Conservation (phyloP, 2,888 invertebrate genomes). For the Atherix ibis region DNA sequence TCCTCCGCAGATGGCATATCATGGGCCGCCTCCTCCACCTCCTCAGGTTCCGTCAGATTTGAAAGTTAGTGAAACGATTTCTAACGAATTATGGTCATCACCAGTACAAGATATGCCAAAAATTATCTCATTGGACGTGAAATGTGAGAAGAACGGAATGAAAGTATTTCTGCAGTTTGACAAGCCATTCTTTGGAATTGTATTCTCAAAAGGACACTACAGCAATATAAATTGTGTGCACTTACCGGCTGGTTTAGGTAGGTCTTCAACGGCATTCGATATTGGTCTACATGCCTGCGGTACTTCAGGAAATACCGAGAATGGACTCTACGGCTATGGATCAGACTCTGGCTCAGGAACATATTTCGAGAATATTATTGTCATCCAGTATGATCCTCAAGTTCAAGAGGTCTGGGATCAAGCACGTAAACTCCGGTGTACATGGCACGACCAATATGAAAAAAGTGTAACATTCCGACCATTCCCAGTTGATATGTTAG, state of each 20-base stretch:
- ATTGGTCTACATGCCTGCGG: constrained; percentile 85
- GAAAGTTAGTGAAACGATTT: constrained; percentile 26
- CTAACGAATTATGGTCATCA: constrained; percentile 71
- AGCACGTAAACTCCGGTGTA: constrained; percentile 78
- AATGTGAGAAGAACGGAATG: constrained; percentile 89
- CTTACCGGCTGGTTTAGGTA: constrained; percentile 72
- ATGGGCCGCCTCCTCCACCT: constrained; percentile 55
- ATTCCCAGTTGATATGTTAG: constrained; percentile 89
- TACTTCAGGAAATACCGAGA: constrained; percentile 81
- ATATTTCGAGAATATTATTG: constrained; percentile 86
- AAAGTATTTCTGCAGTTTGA: constrained; percentile 88
- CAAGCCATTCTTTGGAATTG: constrained; percentile 88
- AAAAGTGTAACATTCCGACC: constrained; percentile 89
- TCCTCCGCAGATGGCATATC: constrained; percentile 44
- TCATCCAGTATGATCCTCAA: constrained; percentile 83
- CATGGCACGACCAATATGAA: constrained; percentile 92
- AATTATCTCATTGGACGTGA: constrained; percentile 80
- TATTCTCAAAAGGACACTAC: constrained; percentile 88
- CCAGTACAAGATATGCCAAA: constrained; percentile 84
- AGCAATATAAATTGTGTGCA: constrained; percentile 86
- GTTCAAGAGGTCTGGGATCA: constrained; percentile 95
- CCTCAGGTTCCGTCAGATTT: constrained; percentile 29
- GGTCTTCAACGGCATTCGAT: constrained; percentile 76
- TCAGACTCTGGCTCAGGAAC: constrained; percentile 81
- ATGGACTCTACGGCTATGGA: constrained; percentile 74